These are phyloP conservation scores for Betta splendens DNA, from an alignment of 2,797 vertebrate species.

Conservation along the genomic window DNA sequence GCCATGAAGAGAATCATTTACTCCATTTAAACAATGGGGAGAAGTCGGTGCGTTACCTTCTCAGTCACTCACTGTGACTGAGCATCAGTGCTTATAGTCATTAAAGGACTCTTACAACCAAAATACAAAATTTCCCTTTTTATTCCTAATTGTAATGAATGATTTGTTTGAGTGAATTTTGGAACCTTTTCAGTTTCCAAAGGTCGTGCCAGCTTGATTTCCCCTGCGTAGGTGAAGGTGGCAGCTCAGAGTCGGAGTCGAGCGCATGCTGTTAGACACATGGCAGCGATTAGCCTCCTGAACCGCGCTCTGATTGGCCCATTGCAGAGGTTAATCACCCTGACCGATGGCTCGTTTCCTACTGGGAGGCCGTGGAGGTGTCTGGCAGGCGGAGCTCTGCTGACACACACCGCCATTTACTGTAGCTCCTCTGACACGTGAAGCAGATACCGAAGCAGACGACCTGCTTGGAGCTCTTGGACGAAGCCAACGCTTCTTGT, in stretches of 20 bases:
- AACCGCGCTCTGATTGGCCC: constrained; percentile 61
- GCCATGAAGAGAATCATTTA: constrained; percentile 28
- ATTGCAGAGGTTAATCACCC: constrained; percentile 70
- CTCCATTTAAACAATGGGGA: constrained; percentile 37
- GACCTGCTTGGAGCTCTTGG: too few relatives aligned
- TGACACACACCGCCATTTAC: constrained; percentile 23
- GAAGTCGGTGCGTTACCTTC: constrained; percentile 40
- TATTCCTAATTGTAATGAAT: too few relatives aligned
- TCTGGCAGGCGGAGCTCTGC: constrained; percentile 20
- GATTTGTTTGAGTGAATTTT: too few relatives aligned
- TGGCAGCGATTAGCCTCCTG: constrained; percentile 67
- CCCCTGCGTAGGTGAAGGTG: constrained; percentile 26
- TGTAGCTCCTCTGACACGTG: constrained; percentile 5
- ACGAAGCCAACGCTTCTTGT: too few relatives aligned
- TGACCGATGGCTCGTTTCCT: constrained; percentile 57
- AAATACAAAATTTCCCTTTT: neutral
- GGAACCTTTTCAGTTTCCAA: too few relatives aligned
- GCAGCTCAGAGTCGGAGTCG: constrained; percentile 19
- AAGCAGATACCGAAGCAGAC: constrained; percentile 2
- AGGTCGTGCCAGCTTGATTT: constrained; percentile 39
- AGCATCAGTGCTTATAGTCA: constrained; percentile 14
- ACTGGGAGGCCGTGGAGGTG: constrained; percentile 41
- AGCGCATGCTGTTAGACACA: constrained; percentile 53
- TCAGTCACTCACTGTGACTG: constrained; percentile 20
- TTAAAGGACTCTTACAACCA: neutral